Evolutionary conservation across 2,113 vertebrate genomes (phyloP).

Genomic region (Microtus pennsylvanicus): DNA sequence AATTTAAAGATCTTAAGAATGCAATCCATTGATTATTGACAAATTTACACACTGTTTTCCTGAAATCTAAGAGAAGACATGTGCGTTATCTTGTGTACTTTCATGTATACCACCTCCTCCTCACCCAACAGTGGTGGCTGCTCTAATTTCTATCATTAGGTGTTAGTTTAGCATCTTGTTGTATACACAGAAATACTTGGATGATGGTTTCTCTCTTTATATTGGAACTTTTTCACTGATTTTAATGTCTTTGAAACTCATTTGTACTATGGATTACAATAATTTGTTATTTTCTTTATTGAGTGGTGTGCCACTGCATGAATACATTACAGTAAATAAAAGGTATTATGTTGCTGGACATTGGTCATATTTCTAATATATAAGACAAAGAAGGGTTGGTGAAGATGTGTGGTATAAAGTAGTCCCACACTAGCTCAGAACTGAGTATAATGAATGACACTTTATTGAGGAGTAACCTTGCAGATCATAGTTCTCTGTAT

Average conservation of each 20-base stretch:
- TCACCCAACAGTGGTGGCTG: too few relatives aligned
- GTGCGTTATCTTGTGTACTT: not conserved
- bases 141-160: not conserved
- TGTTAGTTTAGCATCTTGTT: not conserved
- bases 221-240: not conserved
- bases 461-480: too few relatives aligned
- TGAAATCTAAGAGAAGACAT: not conserved
- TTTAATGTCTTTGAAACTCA: not conserved
- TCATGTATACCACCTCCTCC: not conserved
- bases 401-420: too few relatives aligned
- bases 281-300: not conserved
- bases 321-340: not conserved
- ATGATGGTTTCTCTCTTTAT: not conserved
- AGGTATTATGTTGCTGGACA: not conserved
- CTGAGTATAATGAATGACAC: too few relatives aligned
- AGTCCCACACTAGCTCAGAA: too few relatives aligned
- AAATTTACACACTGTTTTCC: too few relatives aligned
- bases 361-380: not conserved
- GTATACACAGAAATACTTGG: not conserved
- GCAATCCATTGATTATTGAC: too few relatives aligned
- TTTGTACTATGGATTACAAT: not conserved
- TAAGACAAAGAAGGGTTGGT: too few relatives aligned
- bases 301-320: not conserved
- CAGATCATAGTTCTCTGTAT: too few relatives aligned
- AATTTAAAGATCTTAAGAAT: too few relatives aligned